Evolutionary conservation across 2,797 vertebrate species (phyloP), one percentile per base, ranked within the genome.

Genomic region (Hyperoplus immaculatus): DNA sequence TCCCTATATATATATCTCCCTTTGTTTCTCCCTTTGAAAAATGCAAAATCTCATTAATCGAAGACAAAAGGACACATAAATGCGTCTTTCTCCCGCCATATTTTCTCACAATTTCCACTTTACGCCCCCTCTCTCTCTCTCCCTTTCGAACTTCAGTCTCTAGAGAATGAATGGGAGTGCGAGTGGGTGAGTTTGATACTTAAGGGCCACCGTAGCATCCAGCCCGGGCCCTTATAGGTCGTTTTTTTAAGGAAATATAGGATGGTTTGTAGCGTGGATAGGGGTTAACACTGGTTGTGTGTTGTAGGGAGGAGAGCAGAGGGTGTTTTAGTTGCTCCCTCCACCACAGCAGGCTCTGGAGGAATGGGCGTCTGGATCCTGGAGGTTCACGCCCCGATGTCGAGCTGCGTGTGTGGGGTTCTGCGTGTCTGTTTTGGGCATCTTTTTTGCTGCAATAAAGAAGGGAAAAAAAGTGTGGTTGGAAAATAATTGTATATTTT

Each of bases 351-450:
- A 96, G 77, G 95, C 93, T 82, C 95, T 93, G 81, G 82, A 91
- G 10, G 94, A 95, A 80, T 96, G 96, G 77, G 95, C 93, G 0
- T 96, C 95, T 0, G 96, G 95, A 83, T 96, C 95, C 83, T 96
- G 96, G 54, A 96, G 94, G 89, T 96, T 96, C 50, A 96, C 95
- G 2, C 96, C 96, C 81, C 96, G 91, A 72, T 96, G 95, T 73
- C 96, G 94, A 1, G 95, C 95, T 49, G 96, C 96, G 7, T 96
- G 96, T 53, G 95, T 96, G 0, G 95, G 95, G 89, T 96, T 96
- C 77, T 96, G 96, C 80, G 96, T 96, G 88, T 96, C 96, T 68
- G 95, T 96, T 94, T 96, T 96, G 90, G 96, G 96, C 96, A 96
- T 96, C 94, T 96, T 96, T 90, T 96, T 96, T 43, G 96, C 96